Evolutionary conservation across 2,888 invertebrate genomes (phyloP).

Genomic region (Melanargia galathea): DNA sequence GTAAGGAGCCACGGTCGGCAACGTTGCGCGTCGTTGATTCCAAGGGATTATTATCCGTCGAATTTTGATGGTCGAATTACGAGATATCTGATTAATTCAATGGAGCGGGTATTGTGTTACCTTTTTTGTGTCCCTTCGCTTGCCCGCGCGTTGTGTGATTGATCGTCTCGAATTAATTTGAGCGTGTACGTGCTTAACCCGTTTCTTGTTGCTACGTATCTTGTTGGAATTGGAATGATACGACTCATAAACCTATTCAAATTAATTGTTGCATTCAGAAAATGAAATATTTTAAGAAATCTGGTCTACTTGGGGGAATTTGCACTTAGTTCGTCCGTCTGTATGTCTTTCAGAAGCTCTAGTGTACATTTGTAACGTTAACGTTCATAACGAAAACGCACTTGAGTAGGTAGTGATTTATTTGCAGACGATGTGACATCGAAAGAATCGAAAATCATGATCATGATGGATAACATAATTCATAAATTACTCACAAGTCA

Average conservation of each 20-base stretch:
- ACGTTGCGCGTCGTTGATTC: conserved; percentile 53
- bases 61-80: conserved; percentile 63
- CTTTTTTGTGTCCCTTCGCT: conserved; percentile 49
- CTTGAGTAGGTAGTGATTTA: background rate
- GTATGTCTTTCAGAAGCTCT: too few relatives aligned
- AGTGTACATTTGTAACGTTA: too few relatives aligned
- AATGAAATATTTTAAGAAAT: background rate
- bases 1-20: conserved; percentile 42
- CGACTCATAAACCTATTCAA: background rate
- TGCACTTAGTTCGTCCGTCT: too few relatives aligned
- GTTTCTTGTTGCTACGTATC: conserved; percentile 18
- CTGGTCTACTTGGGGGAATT: background rate
- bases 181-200: conserved; percentile 21
- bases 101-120: conserved; percentile 52
- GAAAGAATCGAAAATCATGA: conserved; percentile 17
- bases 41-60: conserved; percentile 64
- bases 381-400: background rate
- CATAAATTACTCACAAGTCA: conserved; percentile 26
- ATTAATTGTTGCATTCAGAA: conserved; percentile 8
- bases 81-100: conserved; percentile 58
- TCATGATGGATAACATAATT: conserved; percentile 26
- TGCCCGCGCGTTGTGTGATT: conserved; percentile 50
- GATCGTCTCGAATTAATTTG: conserved; percentile 48
- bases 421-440: conserved; percentile 12
- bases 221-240: conserved; percentile 11